A percentile compares a stretch with the other conserved stretches of the same genome.
Conservation (phyloP, 2,888 invertebrate species). For the Therioaphis trifolii region DNA sequence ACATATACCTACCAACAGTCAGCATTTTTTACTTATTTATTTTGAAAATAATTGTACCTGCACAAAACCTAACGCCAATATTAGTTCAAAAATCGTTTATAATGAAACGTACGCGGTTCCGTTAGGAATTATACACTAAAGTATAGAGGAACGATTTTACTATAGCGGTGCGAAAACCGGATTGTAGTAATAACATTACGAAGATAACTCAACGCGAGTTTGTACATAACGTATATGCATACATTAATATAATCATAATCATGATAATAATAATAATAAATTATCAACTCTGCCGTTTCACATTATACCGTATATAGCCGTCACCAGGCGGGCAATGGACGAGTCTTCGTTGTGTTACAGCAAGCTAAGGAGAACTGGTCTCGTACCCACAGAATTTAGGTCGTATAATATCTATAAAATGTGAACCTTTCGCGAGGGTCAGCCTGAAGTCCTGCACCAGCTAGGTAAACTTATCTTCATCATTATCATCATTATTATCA, state of each 20-base stretch:
- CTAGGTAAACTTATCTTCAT: neutral
- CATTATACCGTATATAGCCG: neutral
- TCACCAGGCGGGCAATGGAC: neutral
- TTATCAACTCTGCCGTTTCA: neutral
- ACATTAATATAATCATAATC: neutral
- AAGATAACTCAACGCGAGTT: neutral
- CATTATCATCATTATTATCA: neutral
- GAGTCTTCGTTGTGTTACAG: no score
- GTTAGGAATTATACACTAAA: no score
- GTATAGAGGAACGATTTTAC: slow-evolving; percentile 17
- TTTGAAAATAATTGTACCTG: no score
- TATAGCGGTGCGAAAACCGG: slow-evolving; percentile 24
- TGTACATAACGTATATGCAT: neutral
- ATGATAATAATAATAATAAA: neutral
- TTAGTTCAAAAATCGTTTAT: no score
- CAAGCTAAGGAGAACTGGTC: slow-evolving; percentile 6
- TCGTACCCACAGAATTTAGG: slow-evolving; percentile 24
- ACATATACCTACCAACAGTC: no score
- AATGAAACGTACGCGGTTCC: neutral
- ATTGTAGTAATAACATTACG: neutral
- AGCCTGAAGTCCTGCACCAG: neutral
- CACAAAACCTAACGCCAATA: no score
- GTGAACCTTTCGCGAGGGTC: slow-evolving; percentile 7
- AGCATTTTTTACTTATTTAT: no score
- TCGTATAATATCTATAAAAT: slow-evolving; percentile 29